Base-by-base conservation (phyloP, 2,797 vertebrate genomes). In the Phylloscopus collybita region DNA sequence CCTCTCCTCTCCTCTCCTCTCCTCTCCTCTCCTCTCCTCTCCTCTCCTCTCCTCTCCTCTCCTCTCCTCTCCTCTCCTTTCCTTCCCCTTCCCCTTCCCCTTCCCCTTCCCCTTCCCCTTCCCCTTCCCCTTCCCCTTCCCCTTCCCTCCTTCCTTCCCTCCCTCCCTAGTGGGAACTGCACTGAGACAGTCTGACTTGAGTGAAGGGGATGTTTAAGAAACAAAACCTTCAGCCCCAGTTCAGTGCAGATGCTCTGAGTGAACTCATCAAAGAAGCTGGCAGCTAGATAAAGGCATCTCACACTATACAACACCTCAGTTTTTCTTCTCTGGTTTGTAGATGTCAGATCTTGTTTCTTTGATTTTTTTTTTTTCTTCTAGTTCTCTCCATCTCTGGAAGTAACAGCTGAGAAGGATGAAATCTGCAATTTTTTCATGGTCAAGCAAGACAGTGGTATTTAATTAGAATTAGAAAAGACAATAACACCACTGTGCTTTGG, bases 301-400 rank as follows among this genome's bases (percentile, higher is more conserved):
- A 42, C 36, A 40, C 82, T 86, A 3, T 44, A 75, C 45, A 72
- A 62, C n/a, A 51, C 54, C 75, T 90, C 72, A 25, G 51, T 40
- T 95, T 90, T 93, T 69, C 72, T 78, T 74, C 66, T 73, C 9
- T 73, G 51, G 44, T 79, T 95, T 82, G 40, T 73, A 62, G 56
- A 50, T 86, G 78, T 86, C 90, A 94, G 64, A 53, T 94, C 29
- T 82, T 45, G 17, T 80, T 91, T 66, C 83, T 95, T 79, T 84
- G 70, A 93, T 92, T 34, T 93, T 94, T 92, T 34, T 93, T 94
- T 92, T 94, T 88, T 56, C 62, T 88, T 66, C n/a, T 34, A 34
- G 36, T 61, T 81, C 56, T 80, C 62, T 70, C 56, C 34, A 45
- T 56, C 49, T 74, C 54, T 88, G 64, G 19, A 56, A 53, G 56